These are phyloP conservation scores for Loripinus fragilis DNA, from an alignment of 2,888 invertebrate species.

Conservation along the genomic window DNA sequence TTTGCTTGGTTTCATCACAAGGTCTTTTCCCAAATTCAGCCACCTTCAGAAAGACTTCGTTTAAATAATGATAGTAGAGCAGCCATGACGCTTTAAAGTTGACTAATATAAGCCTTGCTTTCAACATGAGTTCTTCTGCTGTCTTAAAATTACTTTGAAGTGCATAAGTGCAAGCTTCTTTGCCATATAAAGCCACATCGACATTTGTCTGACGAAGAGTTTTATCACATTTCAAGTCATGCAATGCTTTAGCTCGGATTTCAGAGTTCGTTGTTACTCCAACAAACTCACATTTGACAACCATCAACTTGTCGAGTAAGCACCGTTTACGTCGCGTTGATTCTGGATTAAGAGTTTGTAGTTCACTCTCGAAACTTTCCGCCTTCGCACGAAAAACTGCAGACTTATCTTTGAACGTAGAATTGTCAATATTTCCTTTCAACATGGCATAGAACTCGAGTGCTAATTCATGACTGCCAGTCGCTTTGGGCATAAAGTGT, in stretches of 20 bases:
- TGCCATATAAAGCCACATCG: not conserved
- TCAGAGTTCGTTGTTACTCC: not conserved
- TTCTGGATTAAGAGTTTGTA: not conserved
- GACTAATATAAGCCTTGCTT: not conserved
- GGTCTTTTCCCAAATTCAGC: not conserved
- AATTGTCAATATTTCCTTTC: not conserved
- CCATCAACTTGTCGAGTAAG: not conserved
- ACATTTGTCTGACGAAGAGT: not conserved
- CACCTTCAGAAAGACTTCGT: conserved; percentile 1
- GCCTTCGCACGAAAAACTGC: not conserved
- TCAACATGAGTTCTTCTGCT: not conserved
- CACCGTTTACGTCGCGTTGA: not conserved
- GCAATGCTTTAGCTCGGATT: not conserved
- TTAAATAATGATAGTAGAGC: not conserved
- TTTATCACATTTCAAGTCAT: not conserved
- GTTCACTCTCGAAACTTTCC: not conserved
- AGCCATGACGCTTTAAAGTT: not conserved
- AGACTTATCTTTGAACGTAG: not conserved
- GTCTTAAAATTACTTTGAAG: not conserved
- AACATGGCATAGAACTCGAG: not conserved
- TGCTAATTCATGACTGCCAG: not conserved
- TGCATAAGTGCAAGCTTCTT: not conserved
- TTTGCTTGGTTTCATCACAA: not conserved
- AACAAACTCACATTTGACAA: not conserved
- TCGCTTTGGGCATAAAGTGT: not conserved